Evolutionary conservation across 2,888 invertebrate species (phyloP).

Genomic region (Noctua janthina): DNA sequence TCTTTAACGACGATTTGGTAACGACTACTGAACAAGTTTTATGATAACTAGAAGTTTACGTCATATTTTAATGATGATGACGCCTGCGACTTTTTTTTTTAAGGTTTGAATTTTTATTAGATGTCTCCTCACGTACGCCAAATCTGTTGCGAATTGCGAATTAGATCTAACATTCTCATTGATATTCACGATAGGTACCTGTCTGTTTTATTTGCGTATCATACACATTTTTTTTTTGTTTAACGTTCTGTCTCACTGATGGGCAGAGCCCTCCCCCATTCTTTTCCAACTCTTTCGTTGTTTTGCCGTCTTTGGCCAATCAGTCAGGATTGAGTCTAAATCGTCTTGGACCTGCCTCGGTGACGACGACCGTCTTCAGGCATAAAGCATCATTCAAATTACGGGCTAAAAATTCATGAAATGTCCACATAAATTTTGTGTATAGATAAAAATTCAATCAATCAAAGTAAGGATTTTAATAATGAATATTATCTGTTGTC

Average conservation of each 20-base stretch:
- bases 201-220: background rate
- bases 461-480: constrained; percentile 25
- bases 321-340: too few relatives aligned
- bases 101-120: background rate
- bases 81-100: constrained; percentile 5
- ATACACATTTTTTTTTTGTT: too few relatives aligned
- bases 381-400: background rate
- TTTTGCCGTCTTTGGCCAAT: too few relatives aligned
- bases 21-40: background rate
- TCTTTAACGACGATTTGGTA: background rate
- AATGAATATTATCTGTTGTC: constrained; percentile 19
- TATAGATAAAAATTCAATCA: constrained; percentile 23
- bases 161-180: background rate
- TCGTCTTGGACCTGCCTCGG: too few relatives aligned
- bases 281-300: too few relatives aligned
- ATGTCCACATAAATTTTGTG: background rate
- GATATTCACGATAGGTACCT: background rate
- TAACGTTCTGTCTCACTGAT: too few relatives aligned
- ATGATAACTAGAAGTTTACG: constrained; percentile 3
- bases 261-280: too few relatives aligned
- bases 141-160: constrained; percentile 2
- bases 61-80: constrained; percentile 37
- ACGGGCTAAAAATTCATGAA: background rate
- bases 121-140: constrained; percentile 9
- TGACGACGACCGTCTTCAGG: too few relatives aligned